phyloP scores from a whole-genome alignment of 1,140 invertebrate genomes.

The Drosophila hydei region DNA sequence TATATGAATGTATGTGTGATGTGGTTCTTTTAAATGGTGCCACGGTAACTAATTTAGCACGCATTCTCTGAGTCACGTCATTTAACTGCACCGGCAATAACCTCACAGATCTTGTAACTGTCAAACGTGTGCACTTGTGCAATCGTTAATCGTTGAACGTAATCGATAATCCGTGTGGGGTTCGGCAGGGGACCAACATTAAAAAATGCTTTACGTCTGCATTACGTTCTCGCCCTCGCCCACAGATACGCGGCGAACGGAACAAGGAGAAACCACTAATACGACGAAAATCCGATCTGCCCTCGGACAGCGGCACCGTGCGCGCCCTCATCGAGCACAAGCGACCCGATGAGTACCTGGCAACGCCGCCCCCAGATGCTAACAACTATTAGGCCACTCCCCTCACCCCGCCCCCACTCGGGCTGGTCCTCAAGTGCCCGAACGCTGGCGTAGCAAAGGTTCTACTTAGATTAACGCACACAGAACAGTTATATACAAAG shows the following conservation, averaged over 20 bases:
- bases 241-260: conserved; percentile 82
- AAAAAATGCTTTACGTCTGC: conserved; percentile 50
- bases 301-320: conserved; percentile 94
- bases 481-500: not conserved
- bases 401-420: conserved; percentile 7
- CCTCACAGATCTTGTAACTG: conserved; percentile 22
- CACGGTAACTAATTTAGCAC: conserved; percentile 22
- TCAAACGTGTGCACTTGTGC: conserved; percentile 24
- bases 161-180: conserved; percentile 23
- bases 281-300: conserved; percentile 96
- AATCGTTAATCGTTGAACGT: conserved; percentile 31
- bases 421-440: conserved; percentile 41
- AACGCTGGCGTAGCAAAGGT: conserved; percentile 29
- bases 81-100: conserved; percentile 12
- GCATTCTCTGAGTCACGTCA: conserved; percentile 9
- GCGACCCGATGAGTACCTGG: conserved; percentile 92
- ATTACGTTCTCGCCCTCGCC: conserved; percentile 49
- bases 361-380: conserved; percentile 91
- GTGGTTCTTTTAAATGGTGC: not conserved
- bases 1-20: conserved; percentile 9
- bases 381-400: conserved; percentile 60
- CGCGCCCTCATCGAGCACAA: conserved; percentile 96
- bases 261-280: conserved; percentile 94
- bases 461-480: conserved; percentile 36
- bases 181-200: conserved; percentile 2